phyloP scores from a whole-genome alignment of 2,888 invertebrate genomes.

The Meteorus cinctellus region DNA sequence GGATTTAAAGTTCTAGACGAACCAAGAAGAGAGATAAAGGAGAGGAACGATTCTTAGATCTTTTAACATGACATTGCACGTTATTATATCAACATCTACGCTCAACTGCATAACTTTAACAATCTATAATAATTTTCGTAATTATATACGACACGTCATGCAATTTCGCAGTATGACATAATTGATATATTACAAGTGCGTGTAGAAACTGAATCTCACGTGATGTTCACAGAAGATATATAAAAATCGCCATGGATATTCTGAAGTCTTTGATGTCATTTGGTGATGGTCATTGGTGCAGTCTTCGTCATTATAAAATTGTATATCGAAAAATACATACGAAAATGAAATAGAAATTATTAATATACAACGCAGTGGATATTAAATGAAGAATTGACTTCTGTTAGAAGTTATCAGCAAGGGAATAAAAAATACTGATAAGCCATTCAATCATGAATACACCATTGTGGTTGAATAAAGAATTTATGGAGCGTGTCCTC shows the following conservation, averaged over 20 bases:
- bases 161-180: not conserved
- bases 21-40: too few species aligned
- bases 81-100: not conserved
- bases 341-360: not conserved
- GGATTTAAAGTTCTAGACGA: too few species aligned
- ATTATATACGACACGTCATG: not conserved
- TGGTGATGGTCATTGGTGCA: not conserved
- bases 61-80: not conserved
- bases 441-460: constrained; percentile 31
- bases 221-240: not conserved
- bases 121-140: not conserved
- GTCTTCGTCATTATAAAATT: not conserved
- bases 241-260: not conserved
- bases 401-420: constrained; percentile 51
- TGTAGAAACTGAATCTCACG: not conserved
- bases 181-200: not conserved
- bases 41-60: too few species aligned
- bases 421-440: constrained; percentile 37
- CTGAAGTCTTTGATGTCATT: not conserved
- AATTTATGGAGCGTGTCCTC: constrained; percentile 62
- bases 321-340: not conserved
- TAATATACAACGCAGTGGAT: not conserved
- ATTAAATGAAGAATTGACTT: not conserved
- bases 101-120: not conserved
- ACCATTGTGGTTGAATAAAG: constrained; percentile 62